phyloP scores from a whole-genome alignment of 2,113 vertebrate genomes.

The Irena cyanogastra region DNA sequence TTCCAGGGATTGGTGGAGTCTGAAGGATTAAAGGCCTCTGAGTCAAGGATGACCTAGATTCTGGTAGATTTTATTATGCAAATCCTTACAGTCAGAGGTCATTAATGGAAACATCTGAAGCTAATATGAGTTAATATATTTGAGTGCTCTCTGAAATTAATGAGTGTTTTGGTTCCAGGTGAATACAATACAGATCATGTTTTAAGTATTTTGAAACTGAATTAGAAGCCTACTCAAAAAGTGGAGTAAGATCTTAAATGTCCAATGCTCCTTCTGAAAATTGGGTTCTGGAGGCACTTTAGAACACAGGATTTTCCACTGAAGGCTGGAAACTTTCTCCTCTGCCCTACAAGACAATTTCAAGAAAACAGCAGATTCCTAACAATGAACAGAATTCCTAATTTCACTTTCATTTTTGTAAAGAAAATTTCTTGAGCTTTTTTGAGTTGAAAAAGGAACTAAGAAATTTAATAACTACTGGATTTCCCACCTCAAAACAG shows the following conservation, averaged over 20 bases:
- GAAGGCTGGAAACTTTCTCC: neutral
- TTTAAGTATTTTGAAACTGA: neutral
- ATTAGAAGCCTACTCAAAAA: neutral
- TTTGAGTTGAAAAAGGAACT: neutral
- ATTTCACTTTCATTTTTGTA: neutral
- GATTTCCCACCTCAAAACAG: neutral
- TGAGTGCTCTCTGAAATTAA: neutral
- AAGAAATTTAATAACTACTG: neutral
- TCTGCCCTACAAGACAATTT: neutral
- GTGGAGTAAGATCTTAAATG: neutral
- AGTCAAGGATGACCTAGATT: constrained; percentile 51
- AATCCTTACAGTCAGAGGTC: constrained; percentile 41
- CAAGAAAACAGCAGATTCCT: neutral
- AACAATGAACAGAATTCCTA: neutral
- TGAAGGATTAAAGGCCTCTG: constrained; percentile 42
- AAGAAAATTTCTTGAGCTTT: neutral
- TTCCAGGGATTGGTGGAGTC: constrained; percentile 12
- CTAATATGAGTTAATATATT: constrained; percentile 9
- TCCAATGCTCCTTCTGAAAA: neutral
- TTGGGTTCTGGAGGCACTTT: neutral
- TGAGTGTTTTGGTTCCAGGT: neutral
- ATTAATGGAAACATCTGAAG: constrained; percentile 30
- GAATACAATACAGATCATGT: neutral
- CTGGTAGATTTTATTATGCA: constrained; percentile 40
- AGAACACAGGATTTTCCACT: neutral